Conservation (phyloP, 2,797 vertebrate genomes). For the Pempheris klunzingeri region DNA sequence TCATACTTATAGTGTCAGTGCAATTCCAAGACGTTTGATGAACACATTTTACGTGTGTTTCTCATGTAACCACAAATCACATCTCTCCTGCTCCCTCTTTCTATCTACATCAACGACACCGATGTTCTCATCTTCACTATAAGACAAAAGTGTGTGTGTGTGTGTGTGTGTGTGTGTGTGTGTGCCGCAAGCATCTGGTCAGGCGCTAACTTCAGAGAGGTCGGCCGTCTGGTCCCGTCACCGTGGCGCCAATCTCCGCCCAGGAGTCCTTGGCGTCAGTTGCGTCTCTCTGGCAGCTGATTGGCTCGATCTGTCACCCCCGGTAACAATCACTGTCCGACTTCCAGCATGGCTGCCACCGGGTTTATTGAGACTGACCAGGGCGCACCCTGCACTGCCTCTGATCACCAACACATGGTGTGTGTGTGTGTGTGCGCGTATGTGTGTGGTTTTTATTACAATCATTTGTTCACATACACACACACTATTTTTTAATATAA, state of each 20-base stretch:
- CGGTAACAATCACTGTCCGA: slow-evolving; percentile 64
- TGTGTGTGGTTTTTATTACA: slow-evolving; percentile 10
- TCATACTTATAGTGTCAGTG: too few relatives aligned
- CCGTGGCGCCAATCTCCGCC: slow-evolving; percentile 36
- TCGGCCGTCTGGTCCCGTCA: slow-evolving; percentile 73
- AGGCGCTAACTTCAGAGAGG: slow-evolving; percentile 72
- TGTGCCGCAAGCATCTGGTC: slow-evolving; percentile 67
- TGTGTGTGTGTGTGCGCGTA: slow-evolving; percentile 28
- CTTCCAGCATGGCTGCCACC: slow-evolving; percentile 41
- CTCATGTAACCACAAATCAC: not conserved
- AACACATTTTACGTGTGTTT: not conserved
- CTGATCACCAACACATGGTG: slow-evolving; percentile 41
- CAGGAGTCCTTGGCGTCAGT: slow-evolving; percentile 16
- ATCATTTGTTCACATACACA: not conserved
- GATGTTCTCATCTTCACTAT: slow-evolving; percentile 23
- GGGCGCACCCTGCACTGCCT: slow-evolving; percentile 42
- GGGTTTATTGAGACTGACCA: slow-evolving; percentile 56
- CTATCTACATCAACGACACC: not conserved
- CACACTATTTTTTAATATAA: not conserved
- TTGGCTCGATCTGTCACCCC: slow-evolving; percentile 66
- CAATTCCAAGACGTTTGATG: not conserved
- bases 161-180: slow-evolving; percentile 22
- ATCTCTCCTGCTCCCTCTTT: not conserved
- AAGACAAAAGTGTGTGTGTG: slow-evolving; percentile 26
- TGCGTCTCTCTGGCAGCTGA: slow-evolving; percentile 61